Evolutionary conservation across 2,113 vertebrate genomes (phyloP).

Genomic region (Dromaius novaehollandiae): DNA sequence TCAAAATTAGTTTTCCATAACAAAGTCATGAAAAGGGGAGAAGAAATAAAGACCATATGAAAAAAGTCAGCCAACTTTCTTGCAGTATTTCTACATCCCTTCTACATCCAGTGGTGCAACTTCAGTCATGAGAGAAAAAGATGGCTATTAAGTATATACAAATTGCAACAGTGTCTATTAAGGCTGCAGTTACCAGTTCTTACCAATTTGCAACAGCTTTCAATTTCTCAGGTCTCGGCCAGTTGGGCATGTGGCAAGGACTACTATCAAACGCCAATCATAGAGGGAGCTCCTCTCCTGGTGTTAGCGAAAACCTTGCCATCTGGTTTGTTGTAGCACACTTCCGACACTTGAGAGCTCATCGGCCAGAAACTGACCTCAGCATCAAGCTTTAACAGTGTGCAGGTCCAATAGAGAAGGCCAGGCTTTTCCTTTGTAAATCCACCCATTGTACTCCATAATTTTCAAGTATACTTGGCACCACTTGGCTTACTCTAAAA

Average conservation of each 20-base stretch:
- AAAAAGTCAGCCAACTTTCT: not conserved
- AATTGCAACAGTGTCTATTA: not conserved
- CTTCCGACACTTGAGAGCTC: constrained; percentile 90
- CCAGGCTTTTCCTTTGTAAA: not conserved
- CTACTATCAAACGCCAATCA: constrained; percentile 88
- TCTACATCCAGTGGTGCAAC: not conserved
- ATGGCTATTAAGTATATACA: not conserved
- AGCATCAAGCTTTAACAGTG: constrained; percentile 89
- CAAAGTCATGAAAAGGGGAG: accelerated
- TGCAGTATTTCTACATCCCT: not conserved
- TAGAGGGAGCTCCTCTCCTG: constrained; percentile 75
- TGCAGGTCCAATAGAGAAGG: constrained; percentile 61
- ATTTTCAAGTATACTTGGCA: not conserved
- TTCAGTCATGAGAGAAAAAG: not conserved
- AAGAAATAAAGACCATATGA: not conserved
- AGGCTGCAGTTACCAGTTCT: accelerated
- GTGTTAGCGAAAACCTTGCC: constrained; percentile 84
- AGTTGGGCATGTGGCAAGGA: constrained; percentile 81
- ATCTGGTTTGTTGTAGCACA: constrained; percentile 83
- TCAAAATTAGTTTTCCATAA: not conserved
- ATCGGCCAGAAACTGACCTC: constrained; percentile 69
- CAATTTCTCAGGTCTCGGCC: not conserved
- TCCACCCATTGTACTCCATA: not conserved
- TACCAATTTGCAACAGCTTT: not conserved
- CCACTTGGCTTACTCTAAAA: not conserved